phyloP scores from a whole-genome alignment of 2,797 vertebrate species.

The Dallia pectoralis region DNA sequence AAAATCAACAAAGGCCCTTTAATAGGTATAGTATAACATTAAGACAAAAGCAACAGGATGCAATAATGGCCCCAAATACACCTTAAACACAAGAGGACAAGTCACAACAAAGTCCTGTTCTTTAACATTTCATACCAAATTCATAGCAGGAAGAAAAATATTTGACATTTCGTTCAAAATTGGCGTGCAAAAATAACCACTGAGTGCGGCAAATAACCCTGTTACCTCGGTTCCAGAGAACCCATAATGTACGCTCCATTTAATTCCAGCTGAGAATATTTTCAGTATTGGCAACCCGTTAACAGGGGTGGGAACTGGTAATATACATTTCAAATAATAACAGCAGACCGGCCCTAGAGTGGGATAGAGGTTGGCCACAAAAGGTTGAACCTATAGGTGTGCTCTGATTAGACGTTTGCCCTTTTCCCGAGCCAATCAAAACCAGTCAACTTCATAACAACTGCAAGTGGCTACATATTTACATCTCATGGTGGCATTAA shows the following conservation, averaged over 20 bases:
- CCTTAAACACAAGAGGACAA: slow-evolving; percentile 44
- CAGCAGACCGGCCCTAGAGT: slow-evolving; percentile 33
- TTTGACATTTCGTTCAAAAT: slow-evolving; percentile 37
- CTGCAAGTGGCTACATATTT: slow-evolving; percentile 7
- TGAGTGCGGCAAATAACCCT: slow-evolving; percentile 30
- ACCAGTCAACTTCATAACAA: background rate
- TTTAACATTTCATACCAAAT: slow-evolving; percentile 53
- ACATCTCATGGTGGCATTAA: slow-evolving; percentile 33
- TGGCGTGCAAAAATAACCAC: slow-evolving; percentile 55
- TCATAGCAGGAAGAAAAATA: slow-evolving; percentile 24
- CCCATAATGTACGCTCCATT: background rate
- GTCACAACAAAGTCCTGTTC: slow-evolving; percentile 30
- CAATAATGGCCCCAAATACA: slow-evolving; percentile 23
- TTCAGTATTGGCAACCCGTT: slow-evolving; percentile 33
- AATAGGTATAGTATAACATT: slow-evolving; percentile 54
- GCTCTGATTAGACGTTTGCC: slow-evolving; percentile 13
- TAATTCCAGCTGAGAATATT: slow-evolving; percentile 38
- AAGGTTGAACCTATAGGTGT: slow-evolving; percentile 25
- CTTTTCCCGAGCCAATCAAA: background rate
- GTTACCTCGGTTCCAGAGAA: slow-evolving; percentile 25
- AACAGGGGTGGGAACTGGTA: slow-evolving; percentile 35
- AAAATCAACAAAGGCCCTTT: slow-evolving; percentile 64
- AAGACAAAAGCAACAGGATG: slow-evolving; percentile 39
- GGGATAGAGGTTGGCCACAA: slow-evolving; percentile 28
- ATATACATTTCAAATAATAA: slow-evolving; percentile 48